These are phyloP conservation scores for Clitarchus hookeri DNA, from an alignment of 2,888 invertebrate species.

Conservation along the genomic window DNA sequence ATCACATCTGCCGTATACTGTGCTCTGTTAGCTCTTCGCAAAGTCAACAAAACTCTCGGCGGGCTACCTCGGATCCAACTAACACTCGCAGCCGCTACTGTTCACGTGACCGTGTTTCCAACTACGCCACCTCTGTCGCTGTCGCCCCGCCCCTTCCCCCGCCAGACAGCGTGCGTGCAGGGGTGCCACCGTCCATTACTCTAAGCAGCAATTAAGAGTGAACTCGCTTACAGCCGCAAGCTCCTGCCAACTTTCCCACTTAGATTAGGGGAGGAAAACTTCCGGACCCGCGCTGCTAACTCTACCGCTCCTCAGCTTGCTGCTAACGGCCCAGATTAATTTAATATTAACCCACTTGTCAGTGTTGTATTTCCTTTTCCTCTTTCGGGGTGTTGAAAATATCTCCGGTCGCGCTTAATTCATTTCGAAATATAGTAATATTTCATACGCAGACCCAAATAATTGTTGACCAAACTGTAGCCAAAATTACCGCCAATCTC, in stretches of 20 bases:
- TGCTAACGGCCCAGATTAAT: not conserved
- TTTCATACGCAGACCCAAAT: too few relatives aligned
- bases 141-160: not conserved
- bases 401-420: too few relatives aligned
- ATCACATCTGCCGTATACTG: too few relatives aligned
- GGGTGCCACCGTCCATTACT: not conserved
- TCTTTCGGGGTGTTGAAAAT: not conserved
- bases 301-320: not conserved
- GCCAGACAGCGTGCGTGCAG: not conserved
- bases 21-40: not conserved
- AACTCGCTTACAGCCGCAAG: not conserved
- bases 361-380: not conserved
- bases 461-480: too few relatives aligned
- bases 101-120: not conserved
- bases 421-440: too few relatives aligned
- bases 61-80: not conserved
- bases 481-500: too few relatives aligned
- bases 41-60: not conserved
- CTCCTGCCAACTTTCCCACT: not conserved
- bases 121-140: not conserved
- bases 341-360: not conserved
- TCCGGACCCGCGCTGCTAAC: not conserved
- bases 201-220: not conserved
- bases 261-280: not conserved
- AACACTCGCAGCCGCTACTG: not conserved